phyloP scores from a whole-genome alignment of 2,888 invertebrate genomes.

The Protodeltote pygarga region DNA sequence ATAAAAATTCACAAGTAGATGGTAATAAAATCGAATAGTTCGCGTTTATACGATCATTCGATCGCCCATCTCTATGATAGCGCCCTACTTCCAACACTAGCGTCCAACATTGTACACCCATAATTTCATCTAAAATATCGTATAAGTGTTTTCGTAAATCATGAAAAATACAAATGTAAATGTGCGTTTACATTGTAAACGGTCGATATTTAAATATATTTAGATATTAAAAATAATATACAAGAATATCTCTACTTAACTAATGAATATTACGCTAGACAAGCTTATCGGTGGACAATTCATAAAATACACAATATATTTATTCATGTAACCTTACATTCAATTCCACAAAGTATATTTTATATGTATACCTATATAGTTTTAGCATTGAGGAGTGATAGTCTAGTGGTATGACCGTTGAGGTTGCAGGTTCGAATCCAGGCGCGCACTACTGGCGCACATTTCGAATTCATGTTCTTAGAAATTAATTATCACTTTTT shows the following conservation, averaged over 20 bases:
- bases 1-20: slow-evolving; percentile 14
- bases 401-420: no score
- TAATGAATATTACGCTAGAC: neutral
- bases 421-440: no score
- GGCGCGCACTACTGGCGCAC: no score
- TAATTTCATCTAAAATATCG: slow-evolving; percentile 29
- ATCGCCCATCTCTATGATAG: slow-evolving; percentile 11
- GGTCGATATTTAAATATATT: slow-evolving; percentile 7
- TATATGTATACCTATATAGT: no score
- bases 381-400: no score
- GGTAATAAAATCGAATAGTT: slow-evolving; percentile 24
- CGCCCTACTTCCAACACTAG: slow-evolving; percentile 12
- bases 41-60: slow-evolving; percentile 20
- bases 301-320: neutral
- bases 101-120: slow-evolving; percentile 21
- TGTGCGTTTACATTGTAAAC: slow-evolving; percentile 15
- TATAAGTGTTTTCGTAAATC: slow-evolving; percentile 22
- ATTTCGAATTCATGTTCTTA: no score
- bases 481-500: no score
- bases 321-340: neutral
- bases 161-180: slow-evolving; percentile 22
- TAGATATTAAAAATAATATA: slow-evolving; percentile 11
- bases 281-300: neutral
- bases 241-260: slow-evolving; percentile 5
- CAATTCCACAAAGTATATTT: no score